These are phyloP conservation scores for Brachionichthys hirsutus DNA, from an alignment of 2,113 vertebrate genomes.

Conservation along the genomic window DNA sequence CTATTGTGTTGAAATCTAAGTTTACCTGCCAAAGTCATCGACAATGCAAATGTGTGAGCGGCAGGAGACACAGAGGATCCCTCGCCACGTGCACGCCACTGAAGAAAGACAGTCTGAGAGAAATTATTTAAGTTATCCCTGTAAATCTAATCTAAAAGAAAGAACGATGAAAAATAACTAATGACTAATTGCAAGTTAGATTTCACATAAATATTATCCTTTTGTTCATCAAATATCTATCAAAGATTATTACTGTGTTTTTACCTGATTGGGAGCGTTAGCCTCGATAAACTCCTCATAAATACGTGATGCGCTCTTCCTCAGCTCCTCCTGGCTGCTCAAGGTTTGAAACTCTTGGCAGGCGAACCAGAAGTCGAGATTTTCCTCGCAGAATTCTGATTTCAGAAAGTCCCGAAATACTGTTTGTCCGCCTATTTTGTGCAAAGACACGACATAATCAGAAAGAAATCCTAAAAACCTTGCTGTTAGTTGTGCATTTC, in stretches of 20 bases:
- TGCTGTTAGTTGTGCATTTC: constrained; percentile 28
- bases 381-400: constrained; percentile 71
- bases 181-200: no score
- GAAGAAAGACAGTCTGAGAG: neutral
- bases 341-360: constrained; percentile 64
- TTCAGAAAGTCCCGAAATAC: constrained; percentile 65
- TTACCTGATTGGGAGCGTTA: constrained; percentile 65
- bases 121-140: neutral
- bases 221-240: no score
- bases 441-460: constrained; percentile 12
- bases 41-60: neutral
- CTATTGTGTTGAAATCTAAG: constrained; percentile 76
- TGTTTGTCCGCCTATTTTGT: constrained; percentile 49
- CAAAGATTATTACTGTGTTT: neutral
- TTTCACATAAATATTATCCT: neutral
- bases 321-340: constrained; percentile 28
- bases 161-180: no score
- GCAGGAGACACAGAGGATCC: no score
- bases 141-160: neutral
- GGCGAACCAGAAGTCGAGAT: constrained; percentile 69
- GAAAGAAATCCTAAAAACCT: constrained; percentile 18
- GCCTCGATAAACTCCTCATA: constrained; percentile 61
- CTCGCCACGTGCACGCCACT: no score
- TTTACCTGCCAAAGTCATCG: constrained; percentile 74
- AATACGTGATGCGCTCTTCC: constrained; percentile 48